Percentiles rank a stretch among this genome's conserved stretches.
Evolutionary conservation across 1,140 invertebrate genomes (phyloP).

Genomic region (Bombus vancouverensis): DNA sequence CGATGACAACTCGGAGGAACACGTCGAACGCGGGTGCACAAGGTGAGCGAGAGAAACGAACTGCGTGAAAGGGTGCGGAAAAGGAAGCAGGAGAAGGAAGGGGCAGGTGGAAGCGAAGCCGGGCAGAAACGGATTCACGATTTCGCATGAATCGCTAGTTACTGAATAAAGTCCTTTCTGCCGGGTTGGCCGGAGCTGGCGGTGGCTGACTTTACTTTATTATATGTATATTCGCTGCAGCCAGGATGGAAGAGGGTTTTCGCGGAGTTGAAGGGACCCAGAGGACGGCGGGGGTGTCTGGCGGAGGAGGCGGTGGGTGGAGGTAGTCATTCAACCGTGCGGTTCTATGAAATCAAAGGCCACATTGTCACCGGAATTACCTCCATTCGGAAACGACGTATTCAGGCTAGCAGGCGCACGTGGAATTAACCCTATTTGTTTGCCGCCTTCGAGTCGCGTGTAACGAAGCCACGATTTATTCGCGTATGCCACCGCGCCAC

Average conservation of each 20-base stretch:
- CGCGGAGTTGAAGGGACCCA: constrained; percentile 59
- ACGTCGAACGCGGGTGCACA: constrained; percentile 27
- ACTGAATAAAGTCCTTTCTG: constrained; percentile 73
- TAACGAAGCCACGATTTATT: constrained; percentile 80
- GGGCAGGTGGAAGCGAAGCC: constrained; percentile 54
- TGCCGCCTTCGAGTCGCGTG: constrained; percentile 76
- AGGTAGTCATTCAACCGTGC: constrained; percentile 77
- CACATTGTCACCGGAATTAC: constrained; percentile 82
- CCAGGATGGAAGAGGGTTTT: constrained; percentile 68
- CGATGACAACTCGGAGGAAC: constrained; percentile 22
- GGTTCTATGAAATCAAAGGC: constrained; percentile 82
- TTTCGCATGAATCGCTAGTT: constrained; percentile 77
- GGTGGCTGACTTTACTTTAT: constrained; percentile 71
- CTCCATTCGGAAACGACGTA: constrained; percentile 82
- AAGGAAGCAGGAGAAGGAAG: constrained; percentile 16
- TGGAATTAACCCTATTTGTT: constrained; percentile 83
- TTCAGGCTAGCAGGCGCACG: constrained; percentile 77
- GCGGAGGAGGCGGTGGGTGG: constrained; percentile 49
- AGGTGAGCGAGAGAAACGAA: neutral
- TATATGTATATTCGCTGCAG: constrained; percentile 71
- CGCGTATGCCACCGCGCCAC: constrained; percentile 60
- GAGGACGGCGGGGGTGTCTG: constrained; percentile 50
- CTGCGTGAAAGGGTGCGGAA: constrained; percentile 10
- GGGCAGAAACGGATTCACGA: constrained; percentile 69
- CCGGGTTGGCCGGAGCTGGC: constrained; percentile 61